These are phyloP conservation scores for Coregonus ussuriensis DNA, from an alignment of 2,797 vertebrate genomes.

Conservation along the genomic window DNA sequence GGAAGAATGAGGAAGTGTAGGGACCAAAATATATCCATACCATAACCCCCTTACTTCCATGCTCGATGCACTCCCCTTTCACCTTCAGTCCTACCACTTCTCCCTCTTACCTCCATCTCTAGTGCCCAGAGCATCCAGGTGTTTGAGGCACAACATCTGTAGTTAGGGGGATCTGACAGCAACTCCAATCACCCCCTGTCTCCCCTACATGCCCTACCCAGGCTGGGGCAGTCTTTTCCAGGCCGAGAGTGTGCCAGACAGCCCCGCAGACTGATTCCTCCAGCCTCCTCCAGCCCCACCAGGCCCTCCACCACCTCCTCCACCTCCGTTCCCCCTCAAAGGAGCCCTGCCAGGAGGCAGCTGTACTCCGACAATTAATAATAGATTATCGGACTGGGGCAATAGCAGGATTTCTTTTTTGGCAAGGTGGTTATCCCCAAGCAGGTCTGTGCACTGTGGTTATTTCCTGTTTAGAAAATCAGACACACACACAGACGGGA, in stretches of 20 bases:
- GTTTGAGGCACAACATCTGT: not conserved
- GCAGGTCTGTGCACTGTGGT: not conserved
- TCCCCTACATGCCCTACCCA: not conserved
- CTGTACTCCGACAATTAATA: conserved; percentile 49
- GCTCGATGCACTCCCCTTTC: not conserved
- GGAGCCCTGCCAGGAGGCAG: conserved; percentile 1
- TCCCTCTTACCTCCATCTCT: not conserved
- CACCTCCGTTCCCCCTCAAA: not conserved
- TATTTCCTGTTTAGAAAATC: not conserved
- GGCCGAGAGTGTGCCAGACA: not conserved
- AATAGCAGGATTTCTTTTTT: conserved; percentile 8
- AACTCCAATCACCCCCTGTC: not conserved
- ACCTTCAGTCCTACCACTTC: too few species aligned
- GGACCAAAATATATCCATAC: not conserved
- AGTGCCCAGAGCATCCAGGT: not conserved
- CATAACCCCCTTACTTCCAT: not conserved
- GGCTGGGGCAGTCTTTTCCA: not conserved
- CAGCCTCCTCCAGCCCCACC: not conserved
- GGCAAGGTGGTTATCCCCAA: not conserved
- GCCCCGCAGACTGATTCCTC: not conserved
- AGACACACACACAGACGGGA: not conserved
- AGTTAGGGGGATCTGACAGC: not conserved
- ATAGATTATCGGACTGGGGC: conserved; percentile 49
- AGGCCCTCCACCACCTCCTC: not conserved
- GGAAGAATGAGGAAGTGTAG: not conserved